Evolutionary conservation across 2,888 invertebrate species (phyloP), one percentile per base, ranked within the genome.

Genomic region (Nyleta sp.): DNA sequence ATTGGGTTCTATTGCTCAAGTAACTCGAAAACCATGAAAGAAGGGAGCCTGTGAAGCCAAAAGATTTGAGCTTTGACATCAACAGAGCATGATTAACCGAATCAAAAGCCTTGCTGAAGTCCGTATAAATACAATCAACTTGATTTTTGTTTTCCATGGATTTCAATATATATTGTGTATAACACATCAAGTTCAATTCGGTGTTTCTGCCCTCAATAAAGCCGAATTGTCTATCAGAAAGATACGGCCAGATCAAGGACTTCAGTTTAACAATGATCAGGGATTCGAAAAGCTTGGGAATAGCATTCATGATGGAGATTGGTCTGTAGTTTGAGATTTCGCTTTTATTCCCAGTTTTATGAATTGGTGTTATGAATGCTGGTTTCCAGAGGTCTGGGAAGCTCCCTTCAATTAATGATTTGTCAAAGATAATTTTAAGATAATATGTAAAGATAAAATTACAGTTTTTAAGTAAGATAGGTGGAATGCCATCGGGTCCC

Each of bases 101-200:
- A n/a, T 60, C 60, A 46, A 60, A 60, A 1, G 60, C 60, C 33
- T 46, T 60, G 10, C 46, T 46, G 24, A 60, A 60, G 20, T 59
- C 59, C 0, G 44, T 60, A 13, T 60, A 60, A 15, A 60, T 33
- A 33, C 60, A 46, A 13, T 60, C 59, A n/a, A 60, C 60, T 33
- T 17, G 44, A 1, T 1, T 6, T 7, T 15, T 13, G 2, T 35
- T 48, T n/a, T 48, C 35, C 33, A 48, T 13, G 33, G 48, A 18
- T 6, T 33, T 13, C 15, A 48, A 38, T 8, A 62, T 62, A 11
- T 35, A 62, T n/a, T 46, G 20, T 2, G 62, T 15, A 22, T 62
- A 62, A 17, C 1, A 33, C 1, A 22, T 11, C 13, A 62, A 24
- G 22, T 62, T 62, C 6, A 48, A 10, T 48, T 62, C 48, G 1